Conservation (phyloP, 92 coral and sea anemone genomes). For the Palythoa grandiflora region DNA sequence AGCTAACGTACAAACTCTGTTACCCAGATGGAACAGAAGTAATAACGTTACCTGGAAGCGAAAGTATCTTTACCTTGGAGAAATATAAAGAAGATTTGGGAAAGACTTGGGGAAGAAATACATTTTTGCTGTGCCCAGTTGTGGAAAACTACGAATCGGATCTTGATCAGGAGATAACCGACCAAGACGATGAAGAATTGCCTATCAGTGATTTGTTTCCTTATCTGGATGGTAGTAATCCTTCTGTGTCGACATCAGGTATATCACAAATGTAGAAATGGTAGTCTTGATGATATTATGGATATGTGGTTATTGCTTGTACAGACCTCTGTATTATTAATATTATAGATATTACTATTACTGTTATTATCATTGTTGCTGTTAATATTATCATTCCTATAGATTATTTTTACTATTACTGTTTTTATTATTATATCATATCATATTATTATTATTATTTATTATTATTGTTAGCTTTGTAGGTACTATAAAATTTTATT, state of each 20-base stretch:
- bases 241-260: no score
- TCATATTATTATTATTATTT: no score
- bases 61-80: neutral
- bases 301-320: no score
- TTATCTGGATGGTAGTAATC: no score
- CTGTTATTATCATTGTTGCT: neutral
- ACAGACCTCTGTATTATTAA: neutral
- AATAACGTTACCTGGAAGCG: neutral
- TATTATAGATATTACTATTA: neutral
- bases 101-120: neutral
- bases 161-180: no score
- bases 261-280: no score
- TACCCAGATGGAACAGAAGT: slow-evolving; percentile 24
- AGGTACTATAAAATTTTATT: neutral
- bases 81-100: slow-evolving; percentile 11
- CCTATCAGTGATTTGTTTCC: no score
- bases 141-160: neutral
- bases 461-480: neutral
- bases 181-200: no score
- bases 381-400: no score
- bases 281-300: no score
- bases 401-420: no score
- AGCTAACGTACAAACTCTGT: neutral
- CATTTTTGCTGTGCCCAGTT: neutral
- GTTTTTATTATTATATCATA: neutral